Evolutionary conservation across 2,888 invertebrate genomes (phyloP), one percentile per base, ranked within the genome.

Genomic region (Ditylenchus weischeri): DNA sequence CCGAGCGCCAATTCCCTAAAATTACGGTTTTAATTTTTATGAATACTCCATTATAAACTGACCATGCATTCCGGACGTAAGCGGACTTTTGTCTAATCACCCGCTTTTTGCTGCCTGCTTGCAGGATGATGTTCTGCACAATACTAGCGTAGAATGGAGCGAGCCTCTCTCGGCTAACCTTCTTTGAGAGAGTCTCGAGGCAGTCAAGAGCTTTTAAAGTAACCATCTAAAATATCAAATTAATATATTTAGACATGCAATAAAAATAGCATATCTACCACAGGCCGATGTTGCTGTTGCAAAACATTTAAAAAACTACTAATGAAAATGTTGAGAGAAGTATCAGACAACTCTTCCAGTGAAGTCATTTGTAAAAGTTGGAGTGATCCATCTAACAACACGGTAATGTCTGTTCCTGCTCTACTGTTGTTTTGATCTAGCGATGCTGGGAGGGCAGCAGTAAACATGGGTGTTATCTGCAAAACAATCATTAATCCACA

Each of bases 41-140:
- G 19, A 3, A 43, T 43, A 1, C 49, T 23, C 19, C 18, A 5
- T 35, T 11, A 13, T 23, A 5, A 36, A 43, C 13, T 36, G 23
- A 59, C 68, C 68, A 68, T 23, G 50, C 35, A 62, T 68, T 68
- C 13, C 65, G 50, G 10, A 57, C 60, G 10, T 23, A 11, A 8
- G 68, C 68, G 18, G 62, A 57, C 38, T 36, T 29, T 29, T 67
- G 65, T 10, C 68, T 64, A 11, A 68, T 61, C 36, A 68, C 13
- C 38, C 64, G 64, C 49, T 68, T 68, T 13, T 43, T 57, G 23
- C 65, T 67, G 21, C 43, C 36, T 3, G 60, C 7, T 35, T 29
- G 36, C 8, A 11, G 49, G 0, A 19, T 23, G 21, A 48, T 8
- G n/a, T 35, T 36, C n/a, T 47, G 47, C 21, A 65, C 35, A 11